Percentiles rank a stretch among this genome's conserved stretches.
Evolutionary conservation across 1,140 invertebrate genomes (phyloP).

Genomic region (Neodiprion fabricii): DNA sequence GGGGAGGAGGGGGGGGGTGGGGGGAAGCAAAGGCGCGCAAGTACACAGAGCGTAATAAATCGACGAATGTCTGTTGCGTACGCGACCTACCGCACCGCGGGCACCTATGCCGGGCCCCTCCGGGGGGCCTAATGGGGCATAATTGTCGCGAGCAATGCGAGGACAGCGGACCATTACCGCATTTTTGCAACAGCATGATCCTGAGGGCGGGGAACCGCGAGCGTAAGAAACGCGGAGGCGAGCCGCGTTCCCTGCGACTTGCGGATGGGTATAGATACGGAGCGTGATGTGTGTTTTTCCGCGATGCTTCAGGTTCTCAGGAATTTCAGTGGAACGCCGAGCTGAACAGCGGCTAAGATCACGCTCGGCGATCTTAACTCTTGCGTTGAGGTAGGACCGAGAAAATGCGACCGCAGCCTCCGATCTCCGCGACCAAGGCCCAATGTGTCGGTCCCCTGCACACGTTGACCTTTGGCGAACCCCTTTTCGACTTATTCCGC

Average conservation of each 20-base stretch:
- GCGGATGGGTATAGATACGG: background rate
- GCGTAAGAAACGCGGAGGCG: too few relatives aligned
- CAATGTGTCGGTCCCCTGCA: too few relatives aligned
- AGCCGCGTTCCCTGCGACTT: background rate
- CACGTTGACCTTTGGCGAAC: too few relatives aligned
- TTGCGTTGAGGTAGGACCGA: constrained; percentile 51
- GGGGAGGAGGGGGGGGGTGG: background rate
- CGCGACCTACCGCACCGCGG: constrained; percentile 57
- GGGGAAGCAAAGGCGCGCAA: constrained; percentile 16
- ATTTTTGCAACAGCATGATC: constrained; percentile 48
- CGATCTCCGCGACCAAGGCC: too few relatives aligned
- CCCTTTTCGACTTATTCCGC: constrained; percentile 10
- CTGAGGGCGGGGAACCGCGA: too few relatives aligned
- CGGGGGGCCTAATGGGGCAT: constrained; percentile 58
- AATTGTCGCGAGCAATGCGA: constrained; percentile 62
- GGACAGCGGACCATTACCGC: constrained; percentile 61
- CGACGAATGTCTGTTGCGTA: constrained; percentile 36
- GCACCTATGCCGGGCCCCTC: constrained; percentile 4
- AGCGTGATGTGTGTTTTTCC: background rate
- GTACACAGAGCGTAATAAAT: constrained; percentile 40
- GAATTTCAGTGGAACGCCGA: constrained; percentile 57
- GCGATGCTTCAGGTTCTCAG: constrained; percentile 39
- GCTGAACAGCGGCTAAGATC: background rate
- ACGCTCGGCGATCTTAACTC: constrained; percentile 7
- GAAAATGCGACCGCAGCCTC: background rate